These are phyloP conservation scores for Podilymbus podiceps DNA, from an alignment of 2,113 vertebrate species.

Conservation along the genomic window DNA sequence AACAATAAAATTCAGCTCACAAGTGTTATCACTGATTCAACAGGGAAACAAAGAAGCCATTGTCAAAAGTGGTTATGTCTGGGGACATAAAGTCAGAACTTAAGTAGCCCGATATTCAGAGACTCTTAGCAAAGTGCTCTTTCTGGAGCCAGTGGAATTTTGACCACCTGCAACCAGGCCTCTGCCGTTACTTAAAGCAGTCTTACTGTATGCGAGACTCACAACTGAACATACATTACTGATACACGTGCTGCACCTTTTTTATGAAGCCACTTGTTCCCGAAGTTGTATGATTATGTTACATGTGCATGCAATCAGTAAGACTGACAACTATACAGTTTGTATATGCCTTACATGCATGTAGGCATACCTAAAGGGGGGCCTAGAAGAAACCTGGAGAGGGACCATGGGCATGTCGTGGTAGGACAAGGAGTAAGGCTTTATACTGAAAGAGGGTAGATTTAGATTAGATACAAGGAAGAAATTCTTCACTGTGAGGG, in stretches of 20 bases:
- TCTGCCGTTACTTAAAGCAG: background rate
- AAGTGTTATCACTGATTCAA: slow-evolving; percentile 52
- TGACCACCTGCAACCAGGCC: slow-evolving; percentile 10
- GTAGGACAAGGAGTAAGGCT: no score
- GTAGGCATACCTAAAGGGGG: background rate
- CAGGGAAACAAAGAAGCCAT: slow-evolving; percentile 52
- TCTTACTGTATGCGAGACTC: background rate
- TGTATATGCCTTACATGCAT: background rate
- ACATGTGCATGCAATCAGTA: background rate
- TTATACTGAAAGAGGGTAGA: no score
- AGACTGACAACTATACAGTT: background rate
- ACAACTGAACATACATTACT: accelerated
- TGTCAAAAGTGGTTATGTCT: slow-evolving; percentile 22
- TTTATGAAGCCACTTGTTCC: background rate
- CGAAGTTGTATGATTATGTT: background rate
- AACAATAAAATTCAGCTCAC: slow-evolving; percentile 38
- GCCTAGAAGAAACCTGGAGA: no score
- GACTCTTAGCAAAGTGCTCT: background rate
- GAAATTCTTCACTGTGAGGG: no score
- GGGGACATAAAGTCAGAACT: slow-evolving; percentile 16
- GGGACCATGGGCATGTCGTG: no score
- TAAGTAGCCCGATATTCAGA: background rate
- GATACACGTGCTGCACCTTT: background rate
- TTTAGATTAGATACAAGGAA: no score
- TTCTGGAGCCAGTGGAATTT: background rate